Percentiles rank a stretch among this genome's conserved stretches.
phyloP scores from a whole-genome alignment of 2,888 invertebrate genomes.

The Spodoptera picta region DNA sequence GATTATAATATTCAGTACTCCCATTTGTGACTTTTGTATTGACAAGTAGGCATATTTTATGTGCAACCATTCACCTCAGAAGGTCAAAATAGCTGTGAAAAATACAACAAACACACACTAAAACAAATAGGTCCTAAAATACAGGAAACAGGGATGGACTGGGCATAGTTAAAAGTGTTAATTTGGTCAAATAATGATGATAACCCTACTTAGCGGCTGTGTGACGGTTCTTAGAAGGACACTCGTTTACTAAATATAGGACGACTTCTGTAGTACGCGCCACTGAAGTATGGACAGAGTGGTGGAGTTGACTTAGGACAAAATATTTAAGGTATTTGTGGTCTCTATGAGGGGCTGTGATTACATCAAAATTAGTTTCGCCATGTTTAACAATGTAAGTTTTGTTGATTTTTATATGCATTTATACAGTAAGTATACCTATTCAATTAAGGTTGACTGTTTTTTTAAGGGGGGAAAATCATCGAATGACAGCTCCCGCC shows the following conservation, averaged over 20 bases:
- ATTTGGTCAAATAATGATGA: slow-evolving; percentile 86
- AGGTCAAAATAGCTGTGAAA: slow-evolving; percentile 31
- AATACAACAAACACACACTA: slow-evolving; percentile 22
- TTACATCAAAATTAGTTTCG: too few relatives aligned
- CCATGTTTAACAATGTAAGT: too few relatives aligned
- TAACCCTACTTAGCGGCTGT: slow-evolving; percentile 80
- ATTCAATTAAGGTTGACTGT: too few relatives aligned
- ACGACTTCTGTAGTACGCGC: slow-evolving; percentile 84
- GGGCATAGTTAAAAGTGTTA: slow-evolving; percentile 78
- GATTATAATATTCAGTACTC: too few relatives aligned
- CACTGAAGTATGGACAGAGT: slow-evolving; percentile 40
- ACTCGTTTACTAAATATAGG: slow-evolving; percentile 79
- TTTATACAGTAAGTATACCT: too few relatives aligned
- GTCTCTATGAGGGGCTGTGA: too few relatives aligned
- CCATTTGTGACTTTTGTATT: too few relatives aligned
- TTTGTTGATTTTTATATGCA: too few relatives aligned
- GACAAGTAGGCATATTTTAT: too few relatives aligned
- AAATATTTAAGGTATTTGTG: neutral
- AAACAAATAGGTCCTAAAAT: slow-evolving; percentile 52
- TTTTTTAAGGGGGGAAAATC: too few relatives aligned
- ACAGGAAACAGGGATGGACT: slow-evolving; percentile 61
- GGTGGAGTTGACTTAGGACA: slow-evolving; percentile 48
- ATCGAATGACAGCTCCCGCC: too few relatives aligned
- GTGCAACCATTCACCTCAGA: slow-evolving; percentile 6
- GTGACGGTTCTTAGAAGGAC: slow-evolving; percentile 83